Evolutionary conservation across 2,888 invertebrate genomes (phyloP), one percentile per base, ranked within the genome.

Genomic region (Strigamia maritima): DNA sequence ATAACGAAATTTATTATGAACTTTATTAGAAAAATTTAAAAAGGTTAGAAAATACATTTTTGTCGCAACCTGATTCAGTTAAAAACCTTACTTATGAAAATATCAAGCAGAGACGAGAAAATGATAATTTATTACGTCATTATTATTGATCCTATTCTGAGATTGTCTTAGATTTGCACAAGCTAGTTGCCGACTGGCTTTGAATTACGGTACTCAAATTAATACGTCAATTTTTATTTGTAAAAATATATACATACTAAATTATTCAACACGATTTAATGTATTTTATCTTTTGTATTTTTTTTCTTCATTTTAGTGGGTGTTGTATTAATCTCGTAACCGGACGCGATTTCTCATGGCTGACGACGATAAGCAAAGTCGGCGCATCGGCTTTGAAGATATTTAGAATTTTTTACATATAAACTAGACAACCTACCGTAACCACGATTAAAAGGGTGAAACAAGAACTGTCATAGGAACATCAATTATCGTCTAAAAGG

Each of bases 331-430:
- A 60, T 24, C 60, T 60, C 60, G 24, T 10, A 60, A 60, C 60
- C 60, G 60, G 60, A 60, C 60, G 60, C 60, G 60, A 60, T 60
- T 16, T 60, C 60, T 60, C 60, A 60, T 60, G 60, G 60, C 60
- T 60, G 60, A 60, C 60, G 60, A 60, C 60, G 60, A 60, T 60
- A 60, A 60, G 60, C 24, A 24, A 22, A 60, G 60, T 60, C 60
- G 60, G 60, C 60, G 60, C 60, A 60, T 19, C 60, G 60, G 60
- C 60, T 60, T 60, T 60, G 60, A 60, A 60, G 60, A 60, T 60
- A 60, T 60, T 60, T 60, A 60, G 60, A 60, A 60, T 22, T 60
- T 60, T 22, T 24, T 60, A 60, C 60, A 60, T 60, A 60, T 60
- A 60, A 49, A 10, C 60, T 22, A 60, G 60, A 60, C 60, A 6